Percentiles rank a stretch among this genome's conserved stretches.
Conservation (phyloP, 2,113 vertebrate genomes). For the Saguinus imperator region DNA sequence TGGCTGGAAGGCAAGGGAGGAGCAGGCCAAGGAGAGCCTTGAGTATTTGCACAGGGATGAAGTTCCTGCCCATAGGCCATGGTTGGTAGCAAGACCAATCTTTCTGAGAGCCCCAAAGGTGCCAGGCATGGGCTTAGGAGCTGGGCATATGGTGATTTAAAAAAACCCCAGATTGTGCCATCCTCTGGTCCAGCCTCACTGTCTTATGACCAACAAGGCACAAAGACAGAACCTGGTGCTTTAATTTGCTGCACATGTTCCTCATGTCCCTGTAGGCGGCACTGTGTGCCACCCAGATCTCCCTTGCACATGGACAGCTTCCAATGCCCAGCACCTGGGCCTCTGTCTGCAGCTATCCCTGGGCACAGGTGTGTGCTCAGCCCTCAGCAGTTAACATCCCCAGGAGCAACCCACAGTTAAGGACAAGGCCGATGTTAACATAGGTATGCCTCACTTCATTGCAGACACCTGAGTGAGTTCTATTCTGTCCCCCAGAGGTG, state of each 20-base stretch:
- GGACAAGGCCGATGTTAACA: neutral
- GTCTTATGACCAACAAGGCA: neutral
- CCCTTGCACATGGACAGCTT: neutral
- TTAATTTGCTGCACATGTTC: fast-evolving
- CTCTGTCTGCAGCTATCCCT: neutral
- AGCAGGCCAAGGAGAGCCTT: neutral
- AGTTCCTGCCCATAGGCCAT: neutral
- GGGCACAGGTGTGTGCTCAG: neutral
- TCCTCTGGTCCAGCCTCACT: neutral
- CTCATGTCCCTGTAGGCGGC: neutral
- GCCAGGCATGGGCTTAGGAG: neutral
- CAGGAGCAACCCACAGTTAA: neutral
- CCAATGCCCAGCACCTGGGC: neutral
- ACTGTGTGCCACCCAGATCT: neutral
- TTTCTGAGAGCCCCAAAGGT: neutral
- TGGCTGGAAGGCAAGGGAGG: neutral
- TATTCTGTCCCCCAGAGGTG: no score
- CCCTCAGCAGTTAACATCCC: neutral
- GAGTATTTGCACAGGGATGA: no score
- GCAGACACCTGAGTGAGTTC: neutral
- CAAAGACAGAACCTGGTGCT: neutral
- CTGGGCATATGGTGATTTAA: no score
- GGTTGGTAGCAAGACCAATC: neutral
- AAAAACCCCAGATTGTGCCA: neutral
- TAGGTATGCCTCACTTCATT: no score